A percentile compares a stretch with the other conserved stretches of the same genome.
phyloP scores from a whole-genome alignment of 2,113 vertebrate species.

The Phyllostomus hastatus region DNA sequence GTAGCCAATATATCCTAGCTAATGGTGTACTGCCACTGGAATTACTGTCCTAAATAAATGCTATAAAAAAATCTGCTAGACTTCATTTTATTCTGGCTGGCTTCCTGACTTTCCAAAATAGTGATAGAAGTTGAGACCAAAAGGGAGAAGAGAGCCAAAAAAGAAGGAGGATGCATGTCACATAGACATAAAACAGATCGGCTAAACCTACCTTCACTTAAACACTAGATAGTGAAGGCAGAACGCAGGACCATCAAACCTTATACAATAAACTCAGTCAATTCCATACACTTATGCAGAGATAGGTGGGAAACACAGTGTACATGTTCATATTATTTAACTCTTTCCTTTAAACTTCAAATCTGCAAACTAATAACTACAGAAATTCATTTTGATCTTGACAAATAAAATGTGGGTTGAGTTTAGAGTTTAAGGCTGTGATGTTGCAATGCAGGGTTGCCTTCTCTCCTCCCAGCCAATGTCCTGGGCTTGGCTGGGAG shows the following conservation, averaged over 20 bases:
- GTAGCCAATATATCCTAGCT: slow-evolving; percentile 47
- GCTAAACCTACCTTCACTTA: slow-evolving; percentile 56
- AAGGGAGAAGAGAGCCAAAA: slow-evolving; percentile 63
- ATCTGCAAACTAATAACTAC: background rate
- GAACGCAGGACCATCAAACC: slow-evolving; percentile 11
- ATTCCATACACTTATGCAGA: background rate
- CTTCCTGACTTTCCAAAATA: slow-evolving; percentile 67
- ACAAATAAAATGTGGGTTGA: background rate
- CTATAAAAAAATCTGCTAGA: slow-evolving; percentile 43
- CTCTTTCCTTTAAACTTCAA: slow-evolving; percentile 25
- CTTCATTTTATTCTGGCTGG: slow-evolving; percentile 63
- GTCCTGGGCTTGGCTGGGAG: background rate
- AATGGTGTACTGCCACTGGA: slow-evolving; percentile 56
- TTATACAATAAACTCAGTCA: background rate
- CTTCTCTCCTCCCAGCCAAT: background rate
- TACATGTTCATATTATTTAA: background rate
- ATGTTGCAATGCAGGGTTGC: background rate
- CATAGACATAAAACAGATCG: slow-evolving; percentile 62
- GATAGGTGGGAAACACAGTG: background rate
- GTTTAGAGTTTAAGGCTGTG: background rate
- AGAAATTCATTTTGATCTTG: slow-evolving; percentile 10
- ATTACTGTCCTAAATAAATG: slow-evolving; percentile 63
- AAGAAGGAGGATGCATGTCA: slow-evolving; percentile 61
- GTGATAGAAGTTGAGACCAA: slow-evolving; percentile 51
- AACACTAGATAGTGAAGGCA: slow-evolving; percentile 32